These are phyloP conservation scores for Trachemys scripta DNA, from an alignment of 2,113 vertebrate genomes.

Conservation along the genomic window DNA sequence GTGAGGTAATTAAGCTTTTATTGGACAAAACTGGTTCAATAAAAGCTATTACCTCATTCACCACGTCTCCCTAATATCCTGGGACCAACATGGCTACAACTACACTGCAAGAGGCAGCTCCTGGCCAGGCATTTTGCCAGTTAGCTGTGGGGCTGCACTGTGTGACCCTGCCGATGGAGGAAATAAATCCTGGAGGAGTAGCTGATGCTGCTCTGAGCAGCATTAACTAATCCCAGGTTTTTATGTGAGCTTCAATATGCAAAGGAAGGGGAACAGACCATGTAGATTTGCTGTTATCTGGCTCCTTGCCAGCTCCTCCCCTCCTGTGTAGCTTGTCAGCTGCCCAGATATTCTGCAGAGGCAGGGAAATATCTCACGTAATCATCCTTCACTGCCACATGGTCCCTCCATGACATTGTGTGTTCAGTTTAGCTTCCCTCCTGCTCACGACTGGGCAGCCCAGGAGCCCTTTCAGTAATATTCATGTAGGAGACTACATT, in stretches of 20 bases:
- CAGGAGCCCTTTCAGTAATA: neutral
- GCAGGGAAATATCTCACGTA: neutral
- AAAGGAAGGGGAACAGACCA: neutral
- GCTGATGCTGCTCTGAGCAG: neutral
- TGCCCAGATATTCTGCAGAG: neutral
- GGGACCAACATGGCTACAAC: neutral
- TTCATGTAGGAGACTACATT: neutral
- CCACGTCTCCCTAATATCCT: neutral
- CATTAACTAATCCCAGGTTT: neutral
- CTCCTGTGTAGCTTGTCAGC: neutral
- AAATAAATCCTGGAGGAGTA: neutral
- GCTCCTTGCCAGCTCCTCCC: neutral
- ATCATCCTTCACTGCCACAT: neutral
- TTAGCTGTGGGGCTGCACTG: neutral
- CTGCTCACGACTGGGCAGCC: neutral
- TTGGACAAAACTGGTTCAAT: neutral
- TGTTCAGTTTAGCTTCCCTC: neutral
- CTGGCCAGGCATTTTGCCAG: neutral
- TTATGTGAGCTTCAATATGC: neutral
- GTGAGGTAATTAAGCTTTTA: neutral
- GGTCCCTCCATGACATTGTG: neutral
- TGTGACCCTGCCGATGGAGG: neutral
- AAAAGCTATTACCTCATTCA: neutral
- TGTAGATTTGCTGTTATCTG: neutral
- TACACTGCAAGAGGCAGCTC: neutral